Evolutionary conservation across 2,797 vertebrate genomes (phyloP).

Genomic region (Acanthiza pusilla): DNA sequence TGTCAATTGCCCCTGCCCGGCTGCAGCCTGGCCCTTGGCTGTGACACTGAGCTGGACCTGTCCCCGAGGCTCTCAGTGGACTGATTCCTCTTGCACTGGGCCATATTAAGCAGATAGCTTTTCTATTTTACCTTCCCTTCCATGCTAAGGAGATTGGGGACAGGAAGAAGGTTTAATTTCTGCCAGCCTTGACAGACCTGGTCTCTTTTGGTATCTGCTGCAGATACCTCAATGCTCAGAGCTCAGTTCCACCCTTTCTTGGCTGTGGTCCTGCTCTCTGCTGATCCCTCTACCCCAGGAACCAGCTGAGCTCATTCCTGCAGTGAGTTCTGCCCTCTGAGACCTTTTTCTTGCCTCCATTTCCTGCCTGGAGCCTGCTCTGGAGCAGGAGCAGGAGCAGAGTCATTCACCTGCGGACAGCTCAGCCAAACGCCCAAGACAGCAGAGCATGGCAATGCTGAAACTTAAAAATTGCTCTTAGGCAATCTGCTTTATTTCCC

Average conservation of each 20-base stretch:
- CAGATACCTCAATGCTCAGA: background rate
- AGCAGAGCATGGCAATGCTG: background rate
- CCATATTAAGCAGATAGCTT: background rate
- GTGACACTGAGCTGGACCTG: background rate
- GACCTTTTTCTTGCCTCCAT: background rate
- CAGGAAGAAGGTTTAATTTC: background rate
- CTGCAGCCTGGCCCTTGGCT: background rate
- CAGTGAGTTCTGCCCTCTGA: background rate
- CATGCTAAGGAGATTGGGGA: background rate
- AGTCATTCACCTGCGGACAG: background rate
- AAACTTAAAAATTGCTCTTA: background rate
- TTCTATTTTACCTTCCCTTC: background rate
- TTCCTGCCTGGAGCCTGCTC: background rate
- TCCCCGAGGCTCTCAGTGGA: background rate
- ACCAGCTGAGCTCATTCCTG: background rate
- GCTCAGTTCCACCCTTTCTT: accelerated
- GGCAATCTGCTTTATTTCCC: background rate
- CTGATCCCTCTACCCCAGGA: background rate
- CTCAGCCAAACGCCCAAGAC: background rate
- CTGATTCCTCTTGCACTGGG: background rate
- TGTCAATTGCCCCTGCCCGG: background rate
- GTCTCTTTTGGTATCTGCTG: background rate
- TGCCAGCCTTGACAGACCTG: background rate
- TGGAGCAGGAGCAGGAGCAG: background rate
- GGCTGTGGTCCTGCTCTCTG: background rate